phyloP scores from a whole-genome alignment of 2,113 vertebrate genomes.

The Phaethornis superciliosus region DNA sequence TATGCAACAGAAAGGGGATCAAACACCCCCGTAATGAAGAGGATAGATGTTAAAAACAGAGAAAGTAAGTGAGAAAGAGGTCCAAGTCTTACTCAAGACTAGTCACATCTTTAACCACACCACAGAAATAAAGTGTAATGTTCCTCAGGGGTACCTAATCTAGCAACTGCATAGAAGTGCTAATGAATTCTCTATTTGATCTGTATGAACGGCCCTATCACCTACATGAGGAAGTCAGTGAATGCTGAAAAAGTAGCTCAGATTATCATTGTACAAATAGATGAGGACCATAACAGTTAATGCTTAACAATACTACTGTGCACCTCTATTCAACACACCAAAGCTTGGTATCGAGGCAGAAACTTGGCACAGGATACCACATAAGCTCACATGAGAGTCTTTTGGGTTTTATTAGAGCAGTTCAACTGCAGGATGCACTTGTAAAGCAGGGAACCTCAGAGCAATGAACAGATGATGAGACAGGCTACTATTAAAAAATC shows the following conservation, averaged over 20 bases:
- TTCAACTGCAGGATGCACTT: neutral
- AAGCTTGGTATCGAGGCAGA: neutral
- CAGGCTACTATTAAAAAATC: neutral
- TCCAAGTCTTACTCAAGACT: neutral
- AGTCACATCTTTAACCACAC: neutral
- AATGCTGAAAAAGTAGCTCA: neutral
- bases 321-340: neutral
- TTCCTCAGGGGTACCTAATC: neutral
- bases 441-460: neutral
- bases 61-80: neutral
- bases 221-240: neutral
- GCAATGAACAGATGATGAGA: neutral
- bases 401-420: neutral
- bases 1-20: neutral
- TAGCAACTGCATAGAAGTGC: neutral
- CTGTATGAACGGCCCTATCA: neutral
- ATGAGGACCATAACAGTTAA: neutral
- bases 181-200: neutral
- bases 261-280: neutral
- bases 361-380: neutral
- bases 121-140: neutral
- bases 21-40: neutral
- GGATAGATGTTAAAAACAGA: neutral
- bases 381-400: fast-evolving
- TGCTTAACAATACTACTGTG: neutral